A percentile compares a stretch with the other conserved stretches of the same genome.
Evolutionary conservation across 2,797 vertebrate genomes (phyloP).

Genomic region (Tarsius wallacei): DNA sequence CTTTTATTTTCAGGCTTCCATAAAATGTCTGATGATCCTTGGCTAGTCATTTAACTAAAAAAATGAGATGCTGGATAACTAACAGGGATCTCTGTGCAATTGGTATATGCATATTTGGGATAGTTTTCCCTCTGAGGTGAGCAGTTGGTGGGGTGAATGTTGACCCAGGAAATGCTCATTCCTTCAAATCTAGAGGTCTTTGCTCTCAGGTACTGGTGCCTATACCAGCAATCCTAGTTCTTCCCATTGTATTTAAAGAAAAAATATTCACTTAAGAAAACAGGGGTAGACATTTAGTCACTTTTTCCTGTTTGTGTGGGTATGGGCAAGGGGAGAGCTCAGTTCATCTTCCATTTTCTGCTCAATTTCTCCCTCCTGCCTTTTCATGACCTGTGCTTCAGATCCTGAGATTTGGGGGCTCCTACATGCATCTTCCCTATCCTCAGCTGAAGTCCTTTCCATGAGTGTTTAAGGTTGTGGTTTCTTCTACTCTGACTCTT

Average conservation of each 20-base stretch:
- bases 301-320: not conserved
- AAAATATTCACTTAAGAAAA: not conserved
- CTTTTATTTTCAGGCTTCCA: not conserved
- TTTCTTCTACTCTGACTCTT: not conserved
- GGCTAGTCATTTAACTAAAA: not conserved
- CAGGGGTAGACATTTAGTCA: no score
- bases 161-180: not conserved
- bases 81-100: no score
- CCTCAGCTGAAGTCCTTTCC: not conserved
- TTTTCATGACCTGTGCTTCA: not conserved
- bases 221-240: not conserved
- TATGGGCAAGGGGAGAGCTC: no score
- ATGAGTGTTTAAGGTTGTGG: no score
- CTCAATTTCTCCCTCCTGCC: not conserved
- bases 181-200: not conserved
- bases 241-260: not conserved
- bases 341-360: not conserved
- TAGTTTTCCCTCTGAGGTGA: not conserved
- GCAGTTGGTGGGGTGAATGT: not conserved
- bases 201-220: not conserved
- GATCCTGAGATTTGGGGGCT: not conserved
- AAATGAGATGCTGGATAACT: not conserved
- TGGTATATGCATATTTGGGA: not conserved
- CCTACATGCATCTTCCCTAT: accelerated
- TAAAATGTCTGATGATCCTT: not conserved